Evolutionary conservation across 2,888 invertebrate genomes (phyloP).

Genomic region (Dicyrtoma fusca): DNA sequence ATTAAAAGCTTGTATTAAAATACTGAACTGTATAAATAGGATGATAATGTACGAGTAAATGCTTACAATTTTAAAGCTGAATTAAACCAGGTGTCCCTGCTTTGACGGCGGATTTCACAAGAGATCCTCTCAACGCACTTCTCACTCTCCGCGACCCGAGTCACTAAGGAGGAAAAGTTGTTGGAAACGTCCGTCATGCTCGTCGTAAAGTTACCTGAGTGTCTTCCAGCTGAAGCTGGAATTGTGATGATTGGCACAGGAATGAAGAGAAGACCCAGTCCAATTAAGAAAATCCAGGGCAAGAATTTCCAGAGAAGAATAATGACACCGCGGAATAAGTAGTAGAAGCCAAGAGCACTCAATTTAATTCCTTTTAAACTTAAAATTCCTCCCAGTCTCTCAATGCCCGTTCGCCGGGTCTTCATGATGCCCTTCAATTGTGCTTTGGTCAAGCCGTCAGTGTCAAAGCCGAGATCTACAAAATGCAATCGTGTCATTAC

Average conservation of each 20-base stretch:
- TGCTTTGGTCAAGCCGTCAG: neutral
- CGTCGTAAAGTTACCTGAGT: neutral
- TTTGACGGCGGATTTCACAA: slow-evolving; percentile 30
- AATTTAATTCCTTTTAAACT: slow-evolving; percentile 34
- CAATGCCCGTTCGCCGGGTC: slow-evolving; percentile 24
- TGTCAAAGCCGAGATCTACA: neutral
- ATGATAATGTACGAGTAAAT: too few relatives aligned
- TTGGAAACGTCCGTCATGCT: slow-evolving; percentile 29
- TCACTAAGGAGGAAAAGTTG: neutral
- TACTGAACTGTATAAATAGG: too few relatives aligned
- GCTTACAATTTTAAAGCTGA: slow-evolving; percentile 30
- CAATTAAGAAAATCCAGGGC: slow-evolving; percentile 30
- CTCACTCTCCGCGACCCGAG: slow-evolving; percentile 16
- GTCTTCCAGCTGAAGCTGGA: slow-evolving; percentile 28
- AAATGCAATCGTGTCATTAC: too few relatives aligned
- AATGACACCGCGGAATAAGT: slow-evolving; percentile 32
- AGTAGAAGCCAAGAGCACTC: slow-evolving; percentile 31
- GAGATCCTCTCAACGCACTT: slow-evolving; percentile 38
- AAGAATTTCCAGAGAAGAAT: slow-evolving; percentile 34
- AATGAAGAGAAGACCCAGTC: slow-evolving; percentile 23
- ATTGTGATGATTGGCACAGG: slow-evolving; percentile 37
- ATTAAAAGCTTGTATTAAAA: too few relatives aligned
- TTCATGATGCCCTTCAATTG: slow-evolving; percentile 27
- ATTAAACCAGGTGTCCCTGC: slow-evolving; percentile 33
- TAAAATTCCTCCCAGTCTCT: slow-evolving; percentile 24